Evolutionary conservation across 1,140 invertebrate genomes (phyloP).

Genomic region (Heliconius hermathena): DNA sequence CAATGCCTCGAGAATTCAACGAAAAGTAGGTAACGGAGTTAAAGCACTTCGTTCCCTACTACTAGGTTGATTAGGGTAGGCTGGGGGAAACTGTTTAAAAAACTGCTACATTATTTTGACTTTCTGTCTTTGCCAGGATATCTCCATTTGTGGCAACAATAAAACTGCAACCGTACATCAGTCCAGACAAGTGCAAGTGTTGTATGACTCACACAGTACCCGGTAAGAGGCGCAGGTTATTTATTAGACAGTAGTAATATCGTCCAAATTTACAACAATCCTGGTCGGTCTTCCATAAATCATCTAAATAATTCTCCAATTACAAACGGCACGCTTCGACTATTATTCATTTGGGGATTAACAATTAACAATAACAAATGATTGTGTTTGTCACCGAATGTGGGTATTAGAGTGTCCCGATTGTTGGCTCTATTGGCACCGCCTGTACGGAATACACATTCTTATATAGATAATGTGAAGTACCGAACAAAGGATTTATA

Average conservation of each 20-base stretch:
- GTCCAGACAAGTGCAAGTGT: not conserved
- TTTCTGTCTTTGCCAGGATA: not conserved
- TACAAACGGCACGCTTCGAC: conserved; percentile 59
- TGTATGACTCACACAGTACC: not conserved
- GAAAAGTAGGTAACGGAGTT: too few relatives aligned
- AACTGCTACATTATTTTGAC: too few relatives aligned
- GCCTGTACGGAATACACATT: not conserved
- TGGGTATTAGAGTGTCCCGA: conserved; percentile 28
- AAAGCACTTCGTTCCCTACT: too few relatives aligned
- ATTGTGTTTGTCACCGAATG: conserved; percentile 50
- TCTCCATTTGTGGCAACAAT: not conserved
- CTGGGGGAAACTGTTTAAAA: too few relatives aligned
- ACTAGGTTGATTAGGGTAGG: too few relatives aligned
- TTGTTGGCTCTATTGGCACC: conserved; percentile 25
- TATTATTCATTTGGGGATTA: conserved; percentile 65
- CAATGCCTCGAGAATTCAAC: too few relatives aligned
- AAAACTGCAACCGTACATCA: conserved; percentile 4
- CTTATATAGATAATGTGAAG: not conserved
- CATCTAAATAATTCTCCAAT: conserved; percentile 68
- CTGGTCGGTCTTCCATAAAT: conserved; percentile 51
- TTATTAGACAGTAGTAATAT: conserved; percentile 52
- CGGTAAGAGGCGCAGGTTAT: conserved; percentile 42
- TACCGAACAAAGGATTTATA: not conserved
- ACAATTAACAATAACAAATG: conserved; percentile 72
- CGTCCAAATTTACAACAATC: conserved; percentile 43